Evolutionary conservation across 2,797 vertebrate species (phyloP).

Genomic region (Peromyscus nudipes): DNA sequence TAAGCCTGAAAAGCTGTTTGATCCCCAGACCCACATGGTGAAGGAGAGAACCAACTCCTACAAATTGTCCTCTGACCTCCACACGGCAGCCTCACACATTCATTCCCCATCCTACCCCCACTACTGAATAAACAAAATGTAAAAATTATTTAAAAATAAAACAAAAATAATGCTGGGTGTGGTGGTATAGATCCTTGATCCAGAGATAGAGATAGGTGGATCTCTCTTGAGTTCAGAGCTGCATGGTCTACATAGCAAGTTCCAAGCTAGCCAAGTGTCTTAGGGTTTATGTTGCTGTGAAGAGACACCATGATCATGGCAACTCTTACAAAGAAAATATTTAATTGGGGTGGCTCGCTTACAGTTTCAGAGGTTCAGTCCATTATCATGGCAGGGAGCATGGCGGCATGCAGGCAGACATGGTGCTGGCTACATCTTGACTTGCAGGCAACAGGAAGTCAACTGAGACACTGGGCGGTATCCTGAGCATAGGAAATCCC

Average conservation of each 20-base stretch:
- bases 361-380: neutral
- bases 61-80: neutral
- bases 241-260: neutral
- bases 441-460: neutral
- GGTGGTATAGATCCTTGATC: neutral
- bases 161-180: neutral
- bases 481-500: neutral
- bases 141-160: neutral
- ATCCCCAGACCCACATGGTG: neutral
- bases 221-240: neutral
- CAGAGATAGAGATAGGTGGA: neutral
- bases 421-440: neutral
- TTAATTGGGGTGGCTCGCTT: neutral
- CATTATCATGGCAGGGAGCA: neutral
- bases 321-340: neutral
- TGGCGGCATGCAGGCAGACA: neutral
- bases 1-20: neutral
- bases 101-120: neutral
- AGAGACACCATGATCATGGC: neutral
- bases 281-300: neutral
- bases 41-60: neutral
- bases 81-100: neutral
- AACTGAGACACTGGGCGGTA: neutral
- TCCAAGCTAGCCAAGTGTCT: neutral
- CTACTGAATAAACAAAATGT: neutral